phyloP scores from a whole-genome alignment of 2,797 vertebrate species.

The Cossypha niveicapilla region DNA sequence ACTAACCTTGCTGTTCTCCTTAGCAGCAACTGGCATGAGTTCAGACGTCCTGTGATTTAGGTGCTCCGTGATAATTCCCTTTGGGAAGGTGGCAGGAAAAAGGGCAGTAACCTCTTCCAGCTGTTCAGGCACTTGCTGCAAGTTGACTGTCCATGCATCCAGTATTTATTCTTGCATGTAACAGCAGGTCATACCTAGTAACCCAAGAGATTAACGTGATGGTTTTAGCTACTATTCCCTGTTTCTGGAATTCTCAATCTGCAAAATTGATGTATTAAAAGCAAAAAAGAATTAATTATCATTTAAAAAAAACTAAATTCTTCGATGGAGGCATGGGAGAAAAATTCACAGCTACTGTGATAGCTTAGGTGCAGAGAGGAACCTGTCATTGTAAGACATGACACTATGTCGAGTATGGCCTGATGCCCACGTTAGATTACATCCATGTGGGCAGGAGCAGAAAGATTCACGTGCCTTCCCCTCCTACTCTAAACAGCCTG shows the following conservation, averaged over 20 bases:
- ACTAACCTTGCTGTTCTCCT: background rate
- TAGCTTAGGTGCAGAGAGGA: background rate
- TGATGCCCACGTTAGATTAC: background rate
- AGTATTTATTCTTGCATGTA: background rate
- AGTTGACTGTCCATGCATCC: background rate
- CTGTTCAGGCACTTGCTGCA: background rate
- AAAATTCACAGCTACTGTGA: background rate
- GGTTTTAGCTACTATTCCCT: background rate
- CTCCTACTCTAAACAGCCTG: conserved; percentile 19
- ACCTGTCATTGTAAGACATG: conserved; percentile 37
- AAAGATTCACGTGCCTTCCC: background rate
- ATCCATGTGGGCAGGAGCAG: conserved; percentile 15
- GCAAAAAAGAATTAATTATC: background rate
- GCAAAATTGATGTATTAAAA: background rate
- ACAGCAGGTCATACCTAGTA: background rate
- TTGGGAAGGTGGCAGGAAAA: background rate
- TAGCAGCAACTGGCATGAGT: background rate
- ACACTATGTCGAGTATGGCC: background rate
- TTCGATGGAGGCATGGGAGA: background rate
- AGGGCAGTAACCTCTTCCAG: background rate
- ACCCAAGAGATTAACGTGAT: background rate
- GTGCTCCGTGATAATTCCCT: background rate
- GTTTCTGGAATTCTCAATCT: background rate
- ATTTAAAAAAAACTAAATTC: background rate
- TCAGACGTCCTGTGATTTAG: background rate